Percentiles rank a stretch among this genome's conserved stretches.
These are phyloP conservation scores for Ostrea denselamellosa DNA, from an alignment of 1,140 invertebrate species.

Conservation along the genomic window DNA sequence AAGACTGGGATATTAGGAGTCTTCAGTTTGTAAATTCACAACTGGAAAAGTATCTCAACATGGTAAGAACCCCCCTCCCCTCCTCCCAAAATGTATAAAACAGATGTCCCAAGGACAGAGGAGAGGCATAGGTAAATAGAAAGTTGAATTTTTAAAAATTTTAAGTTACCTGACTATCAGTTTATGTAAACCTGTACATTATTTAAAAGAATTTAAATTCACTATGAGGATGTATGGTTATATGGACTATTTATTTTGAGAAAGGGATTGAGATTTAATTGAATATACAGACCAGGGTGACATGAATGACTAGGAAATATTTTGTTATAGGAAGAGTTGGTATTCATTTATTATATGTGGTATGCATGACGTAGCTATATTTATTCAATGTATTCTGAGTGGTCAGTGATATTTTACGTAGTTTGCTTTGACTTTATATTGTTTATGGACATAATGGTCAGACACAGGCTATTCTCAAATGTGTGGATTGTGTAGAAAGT, in stretches of 20 bases:
- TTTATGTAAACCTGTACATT: not conserved
- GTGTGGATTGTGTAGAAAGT: too few relatives aligned
- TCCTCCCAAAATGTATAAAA: not conserved
- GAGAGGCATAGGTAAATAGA: not conserved
- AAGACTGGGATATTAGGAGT: conserved; percentile 70
- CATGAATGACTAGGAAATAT: conserved; percentile 5
- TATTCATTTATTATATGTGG: conserved; percentile 10
- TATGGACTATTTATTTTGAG: not conserved
- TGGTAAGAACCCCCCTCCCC: conserved; percentile 59
- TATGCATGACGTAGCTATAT: not conserved
- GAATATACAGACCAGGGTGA: not conserved
- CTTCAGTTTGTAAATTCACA: conserved; percentile 67
- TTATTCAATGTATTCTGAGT: not conserved
- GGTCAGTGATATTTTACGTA: not conserved
- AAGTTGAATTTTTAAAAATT: not conserved
- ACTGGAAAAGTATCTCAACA: conserved; percentile 69
- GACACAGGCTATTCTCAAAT: not conserved
- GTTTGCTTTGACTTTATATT: not conserved
- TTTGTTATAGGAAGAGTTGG: not conserved
- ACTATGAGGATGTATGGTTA: not conserved
- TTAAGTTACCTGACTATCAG: not conserved
- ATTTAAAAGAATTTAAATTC: conserved; percentile 20
- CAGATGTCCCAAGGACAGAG: not conserved
- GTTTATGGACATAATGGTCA: not conserved
- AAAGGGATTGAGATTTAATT: not conserved